Evolutionary conservation across 2,888 invertebrate species (phyloP).

Genomic region (Herminia tarsipennalis): DNA sequence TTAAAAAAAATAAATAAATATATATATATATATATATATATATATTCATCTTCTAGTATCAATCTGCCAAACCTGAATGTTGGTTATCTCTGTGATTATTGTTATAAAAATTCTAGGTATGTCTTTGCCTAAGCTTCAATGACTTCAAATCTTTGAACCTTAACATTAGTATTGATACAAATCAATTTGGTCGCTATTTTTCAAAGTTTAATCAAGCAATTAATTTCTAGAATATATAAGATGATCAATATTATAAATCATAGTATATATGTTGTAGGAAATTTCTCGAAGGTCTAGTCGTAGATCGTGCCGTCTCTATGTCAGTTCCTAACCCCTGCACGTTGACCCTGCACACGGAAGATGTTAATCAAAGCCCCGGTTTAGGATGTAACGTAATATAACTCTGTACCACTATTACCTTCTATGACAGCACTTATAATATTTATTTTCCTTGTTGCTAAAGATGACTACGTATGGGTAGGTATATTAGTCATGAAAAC

Average conservation of each 20-base stretch:
- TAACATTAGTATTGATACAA: too few relatives aligned
- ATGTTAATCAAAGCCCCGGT: slow-evolving; percentile 71
- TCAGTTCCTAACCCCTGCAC: slow-evolving; percentile 70
- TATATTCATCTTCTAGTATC: too few relatives aligned
- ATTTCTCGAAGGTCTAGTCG: slow-evolving; percentile 46
- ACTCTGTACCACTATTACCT: slow-evolving; percentile 49
- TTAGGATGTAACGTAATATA: slow-evolving; percentile 48
- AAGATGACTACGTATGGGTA: slow-evolving; percentile 12
- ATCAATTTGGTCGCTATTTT: too few relatives aligned
- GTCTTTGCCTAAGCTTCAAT: too few relatives aligned
- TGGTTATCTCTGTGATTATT: too few relatives aligned
- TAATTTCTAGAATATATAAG: slow-evolving; percentile 19
- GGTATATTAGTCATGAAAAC: slow-evolving; percentile 29
- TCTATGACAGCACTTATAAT: slow-evolving; percentile 51
- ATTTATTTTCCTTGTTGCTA: slow-evolving; percentile 27
- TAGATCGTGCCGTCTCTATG: slow-evolving; percentile 34
- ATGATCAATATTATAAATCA: slow-evolving; percentile 25
- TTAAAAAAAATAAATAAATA: too few relatives aligned
- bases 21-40: too few relatives aligned
- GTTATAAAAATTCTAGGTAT: too few relatives aligned
- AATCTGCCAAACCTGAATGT: too few relatives aligned
- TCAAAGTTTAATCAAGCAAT: slow-evolving; percentile 1
- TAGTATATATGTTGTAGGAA: slow-evolving; percentile 36
- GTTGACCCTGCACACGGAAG: slow-evolving; percentile 80
- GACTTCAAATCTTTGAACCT: too few relatives aligned